phyloP scores from a whole-genome alignment of 2,888 invertebrate species.

The Drosophila maculinotata region DNA sequence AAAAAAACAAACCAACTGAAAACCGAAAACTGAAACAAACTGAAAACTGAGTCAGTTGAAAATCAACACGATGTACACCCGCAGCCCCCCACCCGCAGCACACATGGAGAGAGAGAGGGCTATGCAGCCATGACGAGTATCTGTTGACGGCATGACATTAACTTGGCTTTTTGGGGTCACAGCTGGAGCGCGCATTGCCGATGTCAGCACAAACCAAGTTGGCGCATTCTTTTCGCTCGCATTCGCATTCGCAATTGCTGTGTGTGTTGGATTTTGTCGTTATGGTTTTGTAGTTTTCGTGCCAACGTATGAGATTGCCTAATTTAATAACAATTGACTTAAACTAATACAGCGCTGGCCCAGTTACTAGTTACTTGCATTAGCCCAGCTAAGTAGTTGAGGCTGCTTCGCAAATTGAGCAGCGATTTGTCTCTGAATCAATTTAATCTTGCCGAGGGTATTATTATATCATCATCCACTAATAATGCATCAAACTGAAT shows the following conservation, averaged over 20 bases:
- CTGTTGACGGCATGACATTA: constrained; percentile 77
- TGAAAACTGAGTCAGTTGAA: constrained; percentile 52
- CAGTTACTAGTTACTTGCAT: constrained; percentile 35
- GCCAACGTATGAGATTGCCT: constrained; percentile 56
- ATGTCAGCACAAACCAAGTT: constrained; percentile 53
- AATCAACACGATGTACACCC: constrained; percentile 30
- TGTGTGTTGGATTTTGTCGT: constrained; percentile 35
- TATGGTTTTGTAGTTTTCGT: constrained; percentile 55
- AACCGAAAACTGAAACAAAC: constrained; percentile 39
- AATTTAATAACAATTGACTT: constrained; percentile 68
- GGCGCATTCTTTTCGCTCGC: constrained; percentile 68
- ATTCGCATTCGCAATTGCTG: constrained; percentile 26
- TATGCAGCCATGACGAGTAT: constrained; percentile 80
- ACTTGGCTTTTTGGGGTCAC: constrained; percentile 76
- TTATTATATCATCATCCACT: no score
- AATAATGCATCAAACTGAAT: no score
- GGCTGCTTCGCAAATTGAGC: constrained; percentile 1
- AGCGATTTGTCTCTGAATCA: neutral
- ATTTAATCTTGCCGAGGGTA: neutral
- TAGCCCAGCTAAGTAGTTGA: constrained; percentile 20
- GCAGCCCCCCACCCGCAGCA: constrained; percentile 36
- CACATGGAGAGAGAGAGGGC: constrained; percentile 29
- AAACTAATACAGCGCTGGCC: constrained; percentile 37
- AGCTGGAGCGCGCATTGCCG: constrained; percentile 48
- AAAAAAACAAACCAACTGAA: constrained; percentile 28